Conservation (phyloP, 35 echinoderm and acorn worm genomes). For the Eucidaris tribuloides region DNA sequence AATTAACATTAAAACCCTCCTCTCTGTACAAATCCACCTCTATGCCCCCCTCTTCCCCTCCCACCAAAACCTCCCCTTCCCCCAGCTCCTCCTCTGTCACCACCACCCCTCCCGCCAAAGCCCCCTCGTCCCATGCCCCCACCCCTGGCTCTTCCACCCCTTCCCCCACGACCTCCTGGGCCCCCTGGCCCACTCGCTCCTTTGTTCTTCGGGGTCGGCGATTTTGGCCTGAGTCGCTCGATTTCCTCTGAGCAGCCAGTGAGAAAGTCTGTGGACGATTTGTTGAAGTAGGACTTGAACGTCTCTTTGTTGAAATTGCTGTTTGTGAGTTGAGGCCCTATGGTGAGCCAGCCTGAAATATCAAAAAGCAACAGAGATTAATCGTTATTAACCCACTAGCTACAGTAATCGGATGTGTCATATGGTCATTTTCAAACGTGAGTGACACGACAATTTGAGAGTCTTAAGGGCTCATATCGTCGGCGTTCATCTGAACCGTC, state of each 20-base stretch:
- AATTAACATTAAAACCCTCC: conserved; percentile 34
- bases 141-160: conserved; percentile 14
- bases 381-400: no score
- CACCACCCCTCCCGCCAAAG: conserved; percentile 35
- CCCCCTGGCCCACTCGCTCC: conserved; percentile 32
- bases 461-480: no score
- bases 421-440: no score
- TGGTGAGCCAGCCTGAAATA: conserved; percentile 76
- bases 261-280: conserved; percentile 58
- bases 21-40: conserved; percentile 33
- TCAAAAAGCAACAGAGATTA: no score
- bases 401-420: no score
- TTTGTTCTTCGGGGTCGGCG: conserved; percentile 85
- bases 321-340: conserved; percentile 91
- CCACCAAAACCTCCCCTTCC: conserved; percentile 16
- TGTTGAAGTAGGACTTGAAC: conserved; percentile 78
- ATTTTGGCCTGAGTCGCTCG: conserved; percentile 86
- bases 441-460: no score
- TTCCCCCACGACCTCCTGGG: conserved; percentile 44
- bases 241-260: conserved; percentile 92
- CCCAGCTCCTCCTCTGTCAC: conserved; percentile 12
- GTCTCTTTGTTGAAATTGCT: conserved; percentile 91
- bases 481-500: no score
- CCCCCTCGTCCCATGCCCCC: conserved; percentile 34
- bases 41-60: conserved; percentile 61